phyloP scores from a whole-genome alignment of 2,113 vertebrate species.

The Himantopus leucocephalus region DNA sequence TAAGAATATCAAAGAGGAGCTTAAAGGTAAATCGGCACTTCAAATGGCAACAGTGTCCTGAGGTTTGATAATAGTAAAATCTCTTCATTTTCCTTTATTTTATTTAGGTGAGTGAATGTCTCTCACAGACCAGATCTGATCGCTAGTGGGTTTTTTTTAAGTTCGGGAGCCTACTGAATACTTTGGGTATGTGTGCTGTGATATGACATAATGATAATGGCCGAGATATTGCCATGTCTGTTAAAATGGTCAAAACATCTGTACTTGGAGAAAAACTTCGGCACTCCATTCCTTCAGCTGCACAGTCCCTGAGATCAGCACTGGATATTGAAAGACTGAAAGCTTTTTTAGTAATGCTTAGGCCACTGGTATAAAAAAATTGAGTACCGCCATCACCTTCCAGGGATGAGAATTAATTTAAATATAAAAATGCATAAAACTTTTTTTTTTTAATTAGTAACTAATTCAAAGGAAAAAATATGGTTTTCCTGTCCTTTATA shows the following conservation, averaged over 20 bases:
- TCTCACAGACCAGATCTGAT: background rate
- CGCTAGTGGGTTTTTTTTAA: background rate
- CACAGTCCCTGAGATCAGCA: background rate
- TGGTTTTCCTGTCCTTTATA: background rate
- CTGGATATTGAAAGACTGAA: background rate
- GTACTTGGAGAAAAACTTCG: background rate
- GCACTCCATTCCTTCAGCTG: background rate
- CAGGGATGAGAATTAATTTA: background rate
- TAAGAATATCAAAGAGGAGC: conserved; percentile 25
- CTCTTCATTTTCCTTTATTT: conserved; percentile 6
- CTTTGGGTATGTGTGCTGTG: background rate
- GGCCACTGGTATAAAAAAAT: background rate
- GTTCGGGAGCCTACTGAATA: background rate
- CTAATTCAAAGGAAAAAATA: background rate
- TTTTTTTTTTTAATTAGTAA: background rate
- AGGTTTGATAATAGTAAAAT: background rate
- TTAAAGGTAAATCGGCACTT: background rate
- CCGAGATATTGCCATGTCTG: background rate
- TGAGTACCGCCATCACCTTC: background rate
- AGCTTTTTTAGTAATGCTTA: background rate
- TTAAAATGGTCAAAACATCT: conserved; percentile 7
- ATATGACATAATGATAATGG: background rate
- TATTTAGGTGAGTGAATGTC: background rate
- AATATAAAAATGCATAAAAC: background rate
- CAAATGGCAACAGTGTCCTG: background rate